Evolutionary conservation across 2,113 vertebrate species (phyloP).

Genomic region (Mohoua ochrocephala): DNA sequence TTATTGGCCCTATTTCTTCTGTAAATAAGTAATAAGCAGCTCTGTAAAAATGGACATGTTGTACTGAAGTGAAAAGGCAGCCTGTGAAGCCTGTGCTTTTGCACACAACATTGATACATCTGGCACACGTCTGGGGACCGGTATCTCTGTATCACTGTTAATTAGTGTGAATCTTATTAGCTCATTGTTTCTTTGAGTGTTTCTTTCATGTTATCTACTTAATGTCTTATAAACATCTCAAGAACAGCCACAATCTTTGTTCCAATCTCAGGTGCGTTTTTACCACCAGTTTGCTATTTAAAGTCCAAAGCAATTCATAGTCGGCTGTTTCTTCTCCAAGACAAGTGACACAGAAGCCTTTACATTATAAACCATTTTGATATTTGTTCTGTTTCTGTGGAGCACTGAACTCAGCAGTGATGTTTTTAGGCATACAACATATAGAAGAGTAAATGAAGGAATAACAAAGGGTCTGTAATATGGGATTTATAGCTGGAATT

Average conservation of each 20-base stretch:
- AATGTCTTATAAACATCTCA: not conserved
- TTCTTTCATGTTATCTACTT: not conserved
- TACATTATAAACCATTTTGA: not conserved
- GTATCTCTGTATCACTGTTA: not conserved
- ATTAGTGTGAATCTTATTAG: not conserved
- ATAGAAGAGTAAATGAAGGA: not conserved
- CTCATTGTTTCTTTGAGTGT: not conserved
- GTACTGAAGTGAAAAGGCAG: not conserved
- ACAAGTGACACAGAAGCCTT: not conserved
- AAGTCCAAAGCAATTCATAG: not conserved
- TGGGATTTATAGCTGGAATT: not conserved
- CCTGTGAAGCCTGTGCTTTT: not conserved
- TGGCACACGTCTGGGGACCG: not conserved
- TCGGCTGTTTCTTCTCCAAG: not conserved
- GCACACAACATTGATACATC: not conserved
- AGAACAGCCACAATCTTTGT: not conserved
- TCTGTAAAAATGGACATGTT: not conserved
- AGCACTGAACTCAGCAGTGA: not conserved
- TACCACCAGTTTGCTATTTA: not conserved
- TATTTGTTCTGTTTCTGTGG: not conserved
- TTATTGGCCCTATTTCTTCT: not conserved
- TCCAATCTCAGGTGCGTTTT: not conserved
- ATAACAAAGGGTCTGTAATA: not conserved
- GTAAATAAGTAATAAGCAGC: not conserved
- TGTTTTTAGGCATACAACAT: not conserved